Evolutionary conservation across 2,888 invertebrate species (phyloP).

Genomic region (Drosophila barbarae): DNA sequence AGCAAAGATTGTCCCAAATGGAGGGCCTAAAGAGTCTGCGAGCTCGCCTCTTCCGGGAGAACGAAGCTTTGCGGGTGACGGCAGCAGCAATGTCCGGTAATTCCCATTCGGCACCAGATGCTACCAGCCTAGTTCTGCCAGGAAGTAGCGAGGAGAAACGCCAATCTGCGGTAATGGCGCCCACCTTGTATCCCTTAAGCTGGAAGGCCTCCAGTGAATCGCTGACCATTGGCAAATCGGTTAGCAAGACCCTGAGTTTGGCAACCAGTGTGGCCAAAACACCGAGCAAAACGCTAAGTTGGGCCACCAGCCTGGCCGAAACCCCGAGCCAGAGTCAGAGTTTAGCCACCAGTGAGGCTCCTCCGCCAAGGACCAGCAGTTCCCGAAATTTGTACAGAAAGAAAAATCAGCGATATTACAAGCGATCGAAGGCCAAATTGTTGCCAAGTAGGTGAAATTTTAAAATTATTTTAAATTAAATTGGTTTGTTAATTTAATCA

Average conservation of each 20-base stretch:
- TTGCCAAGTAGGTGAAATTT: neutral
- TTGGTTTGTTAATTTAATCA: neutral
- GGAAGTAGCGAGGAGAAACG: neutral
- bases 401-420: neutral
- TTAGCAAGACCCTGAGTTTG: no score
- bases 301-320: neutral
- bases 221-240: neutral
- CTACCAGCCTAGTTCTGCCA: neutral
- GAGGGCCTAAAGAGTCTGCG: constrained; percentile 42
- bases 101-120: neutral
- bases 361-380: neutral
- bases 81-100: neutral
- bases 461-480: neutral
- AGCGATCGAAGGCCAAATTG: neutral
- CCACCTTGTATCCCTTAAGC: neutral
- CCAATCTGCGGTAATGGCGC: neutral
- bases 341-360: neutral
- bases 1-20: constrained; percentile 35
- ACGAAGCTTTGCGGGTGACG: constrained; percentile 15
- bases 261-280: no score
- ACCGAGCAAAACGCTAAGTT: neutral
- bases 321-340: neutral
- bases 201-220: neutral
- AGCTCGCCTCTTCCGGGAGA: constrained; percentile 31
- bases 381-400: constrained; percentile 2